phyloP scores from a whole-genome alignment of 2,113 vertebrate species.

The Colius striatus region DNA sequence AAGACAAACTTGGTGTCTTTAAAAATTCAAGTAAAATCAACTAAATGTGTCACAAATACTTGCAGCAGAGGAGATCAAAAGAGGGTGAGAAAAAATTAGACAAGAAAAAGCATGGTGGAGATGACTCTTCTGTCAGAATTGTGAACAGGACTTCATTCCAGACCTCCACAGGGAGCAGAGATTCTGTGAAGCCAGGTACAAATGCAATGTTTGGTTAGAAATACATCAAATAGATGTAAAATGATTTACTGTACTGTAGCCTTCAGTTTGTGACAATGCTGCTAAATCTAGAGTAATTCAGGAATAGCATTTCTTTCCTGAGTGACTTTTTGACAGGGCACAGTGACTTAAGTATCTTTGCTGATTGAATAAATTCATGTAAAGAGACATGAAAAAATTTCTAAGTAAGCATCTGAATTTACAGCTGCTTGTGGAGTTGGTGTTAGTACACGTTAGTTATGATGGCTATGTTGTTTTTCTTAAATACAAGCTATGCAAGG shows the following conservation, averaged over 20 bases:
- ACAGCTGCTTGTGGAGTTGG: neutral
- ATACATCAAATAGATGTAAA: neutral
- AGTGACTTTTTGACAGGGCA: neutral
- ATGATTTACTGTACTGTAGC: neutral
- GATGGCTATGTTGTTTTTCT: neutral
- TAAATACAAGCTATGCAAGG: neutral
- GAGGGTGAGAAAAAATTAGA: slow-evolving; percentile 53
- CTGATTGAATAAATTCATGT: neutral
- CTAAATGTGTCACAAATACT: slow-evolving; percentile 14
- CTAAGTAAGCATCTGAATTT: neutral
- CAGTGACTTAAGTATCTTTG: neutral
- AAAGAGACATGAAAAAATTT: neutral
- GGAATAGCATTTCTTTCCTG: neutral
- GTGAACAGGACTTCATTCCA: slow-evolving; percentile 11
- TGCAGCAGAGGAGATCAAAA: slow-evolving; percentile 62
- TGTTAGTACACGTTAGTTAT: neutral
- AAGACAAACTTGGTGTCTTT: neutral
- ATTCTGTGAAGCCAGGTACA: slow-evolving; percentile 64
- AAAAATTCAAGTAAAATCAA: neutral
- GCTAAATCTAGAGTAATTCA: neutral
- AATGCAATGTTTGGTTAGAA: neutral
- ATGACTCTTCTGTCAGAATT: neutral
- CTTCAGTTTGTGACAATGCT: neutral
- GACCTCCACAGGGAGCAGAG: neutral
- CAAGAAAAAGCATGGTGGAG: slow-evolving; percentile 38